These are phyloP conservation scores for Oxystoma pomonae DNA, from an alignment of 2,888 invertebrate species.

Conservation along the genomic window DNA sequence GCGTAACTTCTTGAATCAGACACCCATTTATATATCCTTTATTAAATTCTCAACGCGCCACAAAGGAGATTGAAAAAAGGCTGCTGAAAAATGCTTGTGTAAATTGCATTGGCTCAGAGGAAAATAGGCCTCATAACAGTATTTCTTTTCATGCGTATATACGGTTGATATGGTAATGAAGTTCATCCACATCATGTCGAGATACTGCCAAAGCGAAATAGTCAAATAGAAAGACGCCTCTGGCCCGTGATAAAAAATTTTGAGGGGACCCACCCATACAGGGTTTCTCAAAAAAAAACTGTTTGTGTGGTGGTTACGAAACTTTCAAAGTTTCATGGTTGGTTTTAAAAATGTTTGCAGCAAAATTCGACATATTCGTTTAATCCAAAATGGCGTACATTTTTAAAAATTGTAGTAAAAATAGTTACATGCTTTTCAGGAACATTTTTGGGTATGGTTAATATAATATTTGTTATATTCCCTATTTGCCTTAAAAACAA, in stretches of 20 bases:
- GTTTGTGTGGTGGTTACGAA: too few relatives aligned
- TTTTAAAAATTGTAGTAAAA: too few relatives aligned
- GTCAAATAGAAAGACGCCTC: slow-evolving; percentile 21
- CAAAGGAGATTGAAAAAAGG: slow-evolving; percentile 25
- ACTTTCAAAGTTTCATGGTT: too few relatives aligned
- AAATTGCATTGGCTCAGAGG: slow-evolving; percentile 32
- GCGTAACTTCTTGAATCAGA: slow-evolving; percentile 19
- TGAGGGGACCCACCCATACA: background rate
- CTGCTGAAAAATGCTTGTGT: slow-evolving; percentile 27
- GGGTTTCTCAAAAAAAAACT: slow-evolving; percentile 11
- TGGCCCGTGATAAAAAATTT: background rate
- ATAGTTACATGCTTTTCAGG: too few relatives aligned
- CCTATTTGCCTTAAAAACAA: too few relatives aligned
- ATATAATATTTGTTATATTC: too few relatives aligned
- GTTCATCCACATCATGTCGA: slow-evolving; percentile 24
- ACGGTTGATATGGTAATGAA: slow-evolving; percentile 33
- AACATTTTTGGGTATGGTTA: too few relatives aligned
- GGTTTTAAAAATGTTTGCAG: too few relatives aligned
- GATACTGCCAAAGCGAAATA: slow-evolving; percentile 16
- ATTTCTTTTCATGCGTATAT: slow-evolving; percentile 31
- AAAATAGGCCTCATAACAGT: slow-evolving; percentile 32
- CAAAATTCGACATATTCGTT: too few relatives aligned
- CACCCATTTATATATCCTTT: slow-evolving; percentile 24
- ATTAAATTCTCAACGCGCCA: slow-evolving; percentile 24
- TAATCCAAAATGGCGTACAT: too few relatives aligned